phyloP scores from a whole-genome alignment of 2,113 vertebrate species.

The Steatornis caripensis region DNA sequence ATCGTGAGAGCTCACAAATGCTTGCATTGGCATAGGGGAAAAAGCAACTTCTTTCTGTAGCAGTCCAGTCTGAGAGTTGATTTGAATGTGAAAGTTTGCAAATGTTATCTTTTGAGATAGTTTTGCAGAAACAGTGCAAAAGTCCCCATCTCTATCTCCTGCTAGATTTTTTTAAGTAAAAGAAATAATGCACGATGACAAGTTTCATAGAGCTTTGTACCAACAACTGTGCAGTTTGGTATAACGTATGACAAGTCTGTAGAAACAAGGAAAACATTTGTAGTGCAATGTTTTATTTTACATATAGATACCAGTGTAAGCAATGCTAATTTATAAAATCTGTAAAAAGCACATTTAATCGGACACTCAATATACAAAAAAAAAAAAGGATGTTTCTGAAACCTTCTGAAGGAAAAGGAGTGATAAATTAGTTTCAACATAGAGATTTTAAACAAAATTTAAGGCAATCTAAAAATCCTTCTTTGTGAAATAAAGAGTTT shows the following conservation, averaged over 20 bases:
- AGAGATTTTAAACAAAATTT: background rate
- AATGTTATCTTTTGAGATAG: background rate
- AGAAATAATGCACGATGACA: background rate
- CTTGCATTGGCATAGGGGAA: background rate
- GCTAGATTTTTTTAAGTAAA: background rate
- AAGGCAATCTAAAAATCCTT: background rate
- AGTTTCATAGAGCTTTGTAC: background rate
- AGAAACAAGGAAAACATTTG: background rate
- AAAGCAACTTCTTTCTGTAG: background rate
- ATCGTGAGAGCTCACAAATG: background rate
- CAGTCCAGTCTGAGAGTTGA: background rate
- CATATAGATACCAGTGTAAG: background rate
- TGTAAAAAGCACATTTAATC: background rate
- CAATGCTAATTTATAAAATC: background rate
- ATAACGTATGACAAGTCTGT: background rate
- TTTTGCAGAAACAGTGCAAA: background rate
- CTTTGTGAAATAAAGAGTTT: background rate
- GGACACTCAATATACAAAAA: background rate
- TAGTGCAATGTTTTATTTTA: background rate
- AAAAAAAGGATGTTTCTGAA: background rate
- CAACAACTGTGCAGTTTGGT: background rate
- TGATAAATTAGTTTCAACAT: background rate
- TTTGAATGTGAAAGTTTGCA: background rate
- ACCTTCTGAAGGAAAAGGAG: background rate
- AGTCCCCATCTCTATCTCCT: background rate